Percentiles rank a stretch among this genome's conserved stretches.
Evolutionary conservation across 53 echinoderm and acorn worm species (phyloP).

Genomic region (Glandiceps talaboti): DNA sequence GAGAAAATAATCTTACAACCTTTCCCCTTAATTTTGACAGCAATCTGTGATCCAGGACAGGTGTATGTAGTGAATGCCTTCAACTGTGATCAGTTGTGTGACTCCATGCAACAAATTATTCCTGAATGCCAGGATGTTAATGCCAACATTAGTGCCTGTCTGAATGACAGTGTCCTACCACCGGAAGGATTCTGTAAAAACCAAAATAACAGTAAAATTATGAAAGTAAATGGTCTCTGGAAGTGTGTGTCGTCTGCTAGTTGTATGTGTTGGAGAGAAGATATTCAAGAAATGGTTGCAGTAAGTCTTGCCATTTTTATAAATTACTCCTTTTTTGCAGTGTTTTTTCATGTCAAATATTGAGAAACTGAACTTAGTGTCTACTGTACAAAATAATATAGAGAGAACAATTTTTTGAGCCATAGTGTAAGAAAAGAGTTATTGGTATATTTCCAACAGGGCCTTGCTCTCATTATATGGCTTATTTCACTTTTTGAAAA

Average conservation of each 20-base stretch:
- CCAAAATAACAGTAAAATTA: background rate
- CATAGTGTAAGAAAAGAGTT: no score
- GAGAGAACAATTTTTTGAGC: no score
- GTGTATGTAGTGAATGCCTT: background rate
- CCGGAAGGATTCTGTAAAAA: background rate
- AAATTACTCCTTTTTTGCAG: no score
- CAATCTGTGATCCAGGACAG: background rate
- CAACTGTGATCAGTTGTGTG: background rate
- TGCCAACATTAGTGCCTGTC: background rate
- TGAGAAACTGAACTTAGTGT: no score
- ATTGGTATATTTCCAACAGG: no score
- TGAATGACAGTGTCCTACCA: background rate
- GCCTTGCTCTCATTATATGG: no score
- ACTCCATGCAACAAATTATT: background rate
- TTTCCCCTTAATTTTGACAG: no score
- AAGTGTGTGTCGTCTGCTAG: background rate
- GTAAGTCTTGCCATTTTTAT: no score
- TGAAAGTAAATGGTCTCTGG: background rate
- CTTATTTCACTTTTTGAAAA: no score
- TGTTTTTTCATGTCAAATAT: no score
- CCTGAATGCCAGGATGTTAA: background rate
- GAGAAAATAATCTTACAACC: no score
- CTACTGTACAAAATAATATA: no score
- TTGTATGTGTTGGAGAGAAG: background rate
- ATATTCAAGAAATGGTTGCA: background rate